phyloP scores from a whole-genome alignment of 2,113 vertebrate species.

The Lepus timidus region DNA sequence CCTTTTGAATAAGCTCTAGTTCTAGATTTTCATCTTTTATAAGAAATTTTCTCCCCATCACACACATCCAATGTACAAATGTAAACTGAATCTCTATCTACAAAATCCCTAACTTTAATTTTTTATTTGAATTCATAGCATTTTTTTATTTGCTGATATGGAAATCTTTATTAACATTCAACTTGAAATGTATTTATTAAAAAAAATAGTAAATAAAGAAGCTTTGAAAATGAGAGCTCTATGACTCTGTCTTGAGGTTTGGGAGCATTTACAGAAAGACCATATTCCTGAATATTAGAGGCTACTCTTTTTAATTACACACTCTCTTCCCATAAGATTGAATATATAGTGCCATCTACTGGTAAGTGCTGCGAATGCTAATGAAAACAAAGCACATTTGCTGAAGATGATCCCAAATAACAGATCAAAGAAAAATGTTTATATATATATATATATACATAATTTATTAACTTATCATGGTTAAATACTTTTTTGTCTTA shows the following conservation, averaged over 20 bases:
- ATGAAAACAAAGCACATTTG: not conserved
- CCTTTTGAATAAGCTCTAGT: not conserved
- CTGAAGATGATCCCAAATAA: conserved; percentile 53
- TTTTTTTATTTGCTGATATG: conserved; percentile 35
- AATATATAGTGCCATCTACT: conserved; percentile 89
- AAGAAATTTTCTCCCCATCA: accelerated
- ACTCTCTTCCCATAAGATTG: conserved; percentile 75
- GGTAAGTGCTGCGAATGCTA: conserved; percentile 58
- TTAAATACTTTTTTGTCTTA: conserved; percentile 17
- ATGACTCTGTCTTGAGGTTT: not conserved
- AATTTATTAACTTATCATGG: not conserved
- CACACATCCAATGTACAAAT: not conserved
- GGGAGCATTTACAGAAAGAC: conserved; percentile 44
- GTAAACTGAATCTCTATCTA: not conserved
- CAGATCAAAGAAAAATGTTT: conserved; percentile 30
- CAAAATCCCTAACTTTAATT: not conserved
- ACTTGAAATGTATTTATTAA: conserved; percentile 69
- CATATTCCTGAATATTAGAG: conserved; percentile 38
- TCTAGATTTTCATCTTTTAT: not conserved
- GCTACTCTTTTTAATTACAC: not conserved
- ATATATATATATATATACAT: not conserved
- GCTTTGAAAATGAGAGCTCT: conserved; percentile 45
- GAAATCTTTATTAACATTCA: conserved; percentile 42
- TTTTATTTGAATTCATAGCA: not conserved
- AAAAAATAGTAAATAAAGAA: conserved; percentile 1